Evolutionary conservation across 2,888 invertebrate species (phyloP), one percentile per base, ranked within the genome.

Genomic region (Scaptodrosophila latifasciaeformis): DNA sequence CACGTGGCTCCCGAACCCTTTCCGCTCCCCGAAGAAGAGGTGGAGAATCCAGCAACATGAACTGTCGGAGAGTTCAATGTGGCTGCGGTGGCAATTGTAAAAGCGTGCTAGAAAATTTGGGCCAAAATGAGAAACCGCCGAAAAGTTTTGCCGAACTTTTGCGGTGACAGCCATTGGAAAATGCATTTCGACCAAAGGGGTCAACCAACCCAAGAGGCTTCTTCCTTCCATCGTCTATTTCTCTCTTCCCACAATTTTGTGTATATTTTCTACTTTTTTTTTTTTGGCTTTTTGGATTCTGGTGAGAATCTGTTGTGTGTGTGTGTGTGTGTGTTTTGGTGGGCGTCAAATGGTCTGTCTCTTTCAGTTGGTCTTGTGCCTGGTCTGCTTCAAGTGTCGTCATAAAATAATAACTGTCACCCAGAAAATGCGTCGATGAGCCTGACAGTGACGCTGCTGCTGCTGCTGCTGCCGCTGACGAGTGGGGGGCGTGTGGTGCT

Each of bases 381-480:
- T 46, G 46, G 5, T 13, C 27, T 24, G 48, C 13, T 45, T 39
- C 49, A 35, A 54, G 52, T 54, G 68, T 54, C 50, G 48, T 65
- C 50, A 58, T 60, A 53, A 61, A 68, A 61, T 65, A 61, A 69
- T 65, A 66, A 68, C 57, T 68, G 68, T 54, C 58, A 69, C 51
- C 34, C 31, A 30, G 7, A 48, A 44, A 54, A 52, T 63, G 59
- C 2, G 17, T 18, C n/a, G 18, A 44, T 24, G 35, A 29, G 27
- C 19, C 29, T 29, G 40, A 49, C 40, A 45, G 45, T 13, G 37
- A 50, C 35, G 45, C 9, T 9, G 27, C 27, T 6, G 27, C 9
- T 9, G 27, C 27, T 27, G 27, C 9, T 9, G 27, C 9, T 27
- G 31, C 12, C 52, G n/a, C 15, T 19, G 19, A 39, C 15, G 9